Percentiles rank a stretch among this genome's conserved stretches.
phyloP scores from a whole-genome alignment of 2,888 invertebrate genomes.

The Tubulanus polymorphus region DNA sequence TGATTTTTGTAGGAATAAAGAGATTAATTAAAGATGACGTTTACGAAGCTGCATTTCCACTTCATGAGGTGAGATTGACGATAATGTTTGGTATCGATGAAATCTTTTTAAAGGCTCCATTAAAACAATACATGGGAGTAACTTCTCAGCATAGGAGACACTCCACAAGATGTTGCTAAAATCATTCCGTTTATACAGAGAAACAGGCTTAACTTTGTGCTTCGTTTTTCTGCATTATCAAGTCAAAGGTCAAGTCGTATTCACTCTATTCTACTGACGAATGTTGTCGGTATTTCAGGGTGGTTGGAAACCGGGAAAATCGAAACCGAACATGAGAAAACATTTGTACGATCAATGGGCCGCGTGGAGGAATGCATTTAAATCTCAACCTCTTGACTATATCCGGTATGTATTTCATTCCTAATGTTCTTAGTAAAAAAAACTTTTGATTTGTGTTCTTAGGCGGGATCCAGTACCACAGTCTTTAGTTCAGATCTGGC shows the following conservation, averaged over 20 bases:
- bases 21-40: slow-evolving; percentile 34
- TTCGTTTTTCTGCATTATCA: slow-evolving; percentile 1
- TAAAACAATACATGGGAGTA: no score
- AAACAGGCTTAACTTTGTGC: neutral
- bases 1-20: slow-evolving; percentile 36
- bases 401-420: no score
- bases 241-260: no score
- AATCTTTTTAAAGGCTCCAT: no score
- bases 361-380: slow-evolving; percentile 81
- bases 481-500: no score
- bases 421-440: no score
- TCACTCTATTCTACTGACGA: no score
- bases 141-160: no score
- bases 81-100: neutral
- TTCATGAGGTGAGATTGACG: slow-evolving; percentile 51
- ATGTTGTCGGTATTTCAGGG: slow-evolving; percentile 32
- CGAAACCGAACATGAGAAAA: slow-evolving; percentile 57
- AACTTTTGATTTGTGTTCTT: no score
- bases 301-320: slow-evolving; percentile 41
- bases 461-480: no score
- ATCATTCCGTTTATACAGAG: no score
- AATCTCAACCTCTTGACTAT: slow-evolving; percentile 85
- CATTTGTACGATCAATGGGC: slow-evolving; percentile 91
- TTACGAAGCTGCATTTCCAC: slow-evolving; percentile 43
- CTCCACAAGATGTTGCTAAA: no score